Evolutionary conservation across 2,113 vertebrate species (phyloP), one percentile per base, ranked within the genome.

Genomic region (Speoplatyrhinus poulsoni): DNA sequence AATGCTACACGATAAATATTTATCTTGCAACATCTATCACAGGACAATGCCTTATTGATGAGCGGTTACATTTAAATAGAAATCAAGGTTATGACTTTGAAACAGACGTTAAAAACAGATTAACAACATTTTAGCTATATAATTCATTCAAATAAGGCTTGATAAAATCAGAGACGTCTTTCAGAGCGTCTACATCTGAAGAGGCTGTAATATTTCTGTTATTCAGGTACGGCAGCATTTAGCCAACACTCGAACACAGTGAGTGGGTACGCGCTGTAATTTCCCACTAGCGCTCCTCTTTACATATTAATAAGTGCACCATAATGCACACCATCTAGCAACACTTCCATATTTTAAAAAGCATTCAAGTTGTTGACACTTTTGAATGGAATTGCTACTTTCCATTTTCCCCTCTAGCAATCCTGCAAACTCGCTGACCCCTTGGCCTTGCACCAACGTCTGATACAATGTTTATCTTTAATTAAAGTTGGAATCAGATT

Each of bases 351-450:
- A 79, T 59, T 80, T 81, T 80, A 67, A 82, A 83, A 75, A 59
- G 80, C 80, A 86, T 83, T 81, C 63, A 81, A 74, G 73, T 82
- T 86, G 77, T 68, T 85, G 69, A 74, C 74, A 82, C 84, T 77
- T 87, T 85, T 79, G 61, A 11, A 60, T 57, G 16, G 60, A 70
- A 70, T 75, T 81, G 81, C 82, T 78, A 81, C 83, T 82, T 70
- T 3, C 49, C 63, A 59, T 79, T 8, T 76, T 81, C 79, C 73
- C 76, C 72, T 73, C 70, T 69, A 68, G 73, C 65, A 75, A 71
- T 41, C 57, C 77, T 9, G 9, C 61, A 76, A 74, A 70, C 69
- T 69, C 75, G 63, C 46, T 49, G 59, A 54, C 33, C 73, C 67
- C 6, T 16, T 73, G 64, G 76, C 67, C 48, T 75, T 12, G 4